These are phyloP conservation scores for Liopterus haemorrhoidalis DNA, from an alignment of 2,888 invertebrate species.

Conservation along the genomic window DNA sequence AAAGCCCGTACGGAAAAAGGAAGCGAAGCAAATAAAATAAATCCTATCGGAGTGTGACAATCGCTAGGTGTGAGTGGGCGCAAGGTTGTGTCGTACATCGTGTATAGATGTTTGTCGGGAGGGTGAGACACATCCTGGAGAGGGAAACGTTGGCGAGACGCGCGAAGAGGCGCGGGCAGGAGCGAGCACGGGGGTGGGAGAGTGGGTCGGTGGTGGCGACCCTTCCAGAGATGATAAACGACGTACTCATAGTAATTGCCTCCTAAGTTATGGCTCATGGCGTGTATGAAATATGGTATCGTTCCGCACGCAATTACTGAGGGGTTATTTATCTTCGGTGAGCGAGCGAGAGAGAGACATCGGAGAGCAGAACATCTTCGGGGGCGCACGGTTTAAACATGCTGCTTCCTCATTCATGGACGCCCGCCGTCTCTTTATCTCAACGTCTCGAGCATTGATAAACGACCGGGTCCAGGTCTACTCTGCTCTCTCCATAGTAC, in stretches of 20 bases:
- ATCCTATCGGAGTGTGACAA: conserved; percentile 23
- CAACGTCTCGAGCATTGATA: no score
- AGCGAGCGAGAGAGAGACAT: conserved; percentile 31
- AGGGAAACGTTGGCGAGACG: no score
- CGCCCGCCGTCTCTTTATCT: no score
- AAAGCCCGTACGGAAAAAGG: no score
- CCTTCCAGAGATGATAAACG: conserved; percentile 49
- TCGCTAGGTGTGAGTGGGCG: no score
- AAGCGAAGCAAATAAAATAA: no score
- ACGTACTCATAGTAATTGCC: conserved; percentile 56
- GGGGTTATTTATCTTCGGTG: conserved; percentile 50
- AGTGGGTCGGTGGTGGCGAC: conserved; percentile 1
- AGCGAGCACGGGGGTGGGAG: neutral
- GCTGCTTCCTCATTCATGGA: conserved; percentile 24
- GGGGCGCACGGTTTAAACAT: conserved; percentile 6
- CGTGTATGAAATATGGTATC: conserved; percentile 55
- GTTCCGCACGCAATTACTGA: conserved; percentile 54
- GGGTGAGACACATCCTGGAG: no score
- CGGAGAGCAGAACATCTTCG: conserved; percentile 11
- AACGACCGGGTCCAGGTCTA: conserved; percentile 38
- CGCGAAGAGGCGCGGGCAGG: conserved; percentile 1
- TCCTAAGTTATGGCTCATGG: conserved; percentile 55
- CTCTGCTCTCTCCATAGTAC: conserved; percentile 39
- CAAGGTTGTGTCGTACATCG: no score
- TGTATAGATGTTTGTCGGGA: no score